Evolutionary conservation across 35 echinoderm and acorn worm species (phyloP).

Genomic region (Lytechinus variegatus): DNA sequence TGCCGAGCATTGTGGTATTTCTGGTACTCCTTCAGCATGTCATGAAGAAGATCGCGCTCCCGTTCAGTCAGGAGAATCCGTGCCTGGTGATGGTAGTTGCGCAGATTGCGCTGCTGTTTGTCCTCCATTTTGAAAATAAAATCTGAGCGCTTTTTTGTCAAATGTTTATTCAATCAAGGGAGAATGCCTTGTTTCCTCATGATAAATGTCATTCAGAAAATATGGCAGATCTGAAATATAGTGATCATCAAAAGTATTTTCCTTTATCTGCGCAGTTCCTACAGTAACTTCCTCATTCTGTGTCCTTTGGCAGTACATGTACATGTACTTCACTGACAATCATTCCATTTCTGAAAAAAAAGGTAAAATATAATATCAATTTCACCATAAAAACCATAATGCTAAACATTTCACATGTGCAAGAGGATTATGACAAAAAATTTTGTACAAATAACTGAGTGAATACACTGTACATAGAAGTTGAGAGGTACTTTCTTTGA

Average conservation of each 20-base stretch:
- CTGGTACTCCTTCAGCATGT: slow-evolving; percentile 92
- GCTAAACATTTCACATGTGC: no score
- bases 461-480: no score
- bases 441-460: no score
- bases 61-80: slow-evolving; percentile 71
- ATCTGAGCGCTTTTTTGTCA: background rate
- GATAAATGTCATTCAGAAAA: background rate
- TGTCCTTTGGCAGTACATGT: background rate
- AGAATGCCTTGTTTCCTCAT: background rate
- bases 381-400: no score
- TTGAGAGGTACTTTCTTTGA: no score
- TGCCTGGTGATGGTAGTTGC: slow-evolving; percentile 77
- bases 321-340: background rate
- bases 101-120: slow-evolving; percentile 77
- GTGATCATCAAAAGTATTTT: background rate
- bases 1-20: slow-evolving; percentile 53
- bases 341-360: background rate
- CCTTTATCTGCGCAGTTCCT: background rate
- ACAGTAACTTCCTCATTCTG: background rate
- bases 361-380: background rate
- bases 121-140: slow-evolving; percentile 46
- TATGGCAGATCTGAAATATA: background rate
- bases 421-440: no score
- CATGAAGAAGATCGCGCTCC: slow-evolving; percentile 87
- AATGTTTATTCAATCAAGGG: background rate